Percentiles rank a stretch among this genome's conserved stretches.
phyloP scores from a whole-genome alignment of 2,888 invertebrate species.

The Drosophila borealis region DNA sequence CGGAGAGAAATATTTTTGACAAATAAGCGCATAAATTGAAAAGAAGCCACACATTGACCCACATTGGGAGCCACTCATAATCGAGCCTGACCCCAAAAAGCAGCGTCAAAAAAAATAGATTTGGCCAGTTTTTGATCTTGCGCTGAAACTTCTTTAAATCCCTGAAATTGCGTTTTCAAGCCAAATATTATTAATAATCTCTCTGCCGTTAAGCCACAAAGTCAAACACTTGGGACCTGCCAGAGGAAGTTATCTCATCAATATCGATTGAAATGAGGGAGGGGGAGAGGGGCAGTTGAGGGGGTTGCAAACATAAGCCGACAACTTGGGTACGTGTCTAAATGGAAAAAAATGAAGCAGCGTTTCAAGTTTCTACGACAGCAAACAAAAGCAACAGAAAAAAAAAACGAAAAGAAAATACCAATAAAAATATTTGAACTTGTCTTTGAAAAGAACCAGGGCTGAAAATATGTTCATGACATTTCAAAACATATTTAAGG shows the following conservation, averaged over 20 bases:
- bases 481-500: not conserved
- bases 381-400: constrained; percentile 26
- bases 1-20: constrained; percentile 32
- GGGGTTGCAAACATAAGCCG: constrained; percentile 10
- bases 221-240: constrained; percentile 40
- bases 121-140: constrained; percentile 17
- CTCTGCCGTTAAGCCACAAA: constrained; percentile 19
- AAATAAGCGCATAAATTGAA: constrained; percentile 67
- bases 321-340: constrained; percentile 55
- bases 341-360: constrained; percentile 55
- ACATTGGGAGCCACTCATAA: constrained; percentile 43
- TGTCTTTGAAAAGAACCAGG: constrained; percentile 30
- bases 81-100: constrained; percentile 43
- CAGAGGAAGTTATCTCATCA: constrained; percentile 60
- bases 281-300: not conserved
- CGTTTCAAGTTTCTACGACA: constrained; percentile 52
- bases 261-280: constrained; percentile 42
- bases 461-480: constrained; percentile 5
- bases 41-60: constrained; percentile 52
- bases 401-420: constrained; percentile 33
- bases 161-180: constrained; percentile 39
- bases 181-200: constrained; percentile 47
- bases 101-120: constrained; percentile 7
- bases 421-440: constrained; percentile 49
- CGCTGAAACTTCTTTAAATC: constrained; percentile 37